Evolutionary conservation across 2,113 vertebrate genomes (phyloP), one percentile per base, ranked within the genome.

Genomic region (Lutjanus erythropterus): DNA sequence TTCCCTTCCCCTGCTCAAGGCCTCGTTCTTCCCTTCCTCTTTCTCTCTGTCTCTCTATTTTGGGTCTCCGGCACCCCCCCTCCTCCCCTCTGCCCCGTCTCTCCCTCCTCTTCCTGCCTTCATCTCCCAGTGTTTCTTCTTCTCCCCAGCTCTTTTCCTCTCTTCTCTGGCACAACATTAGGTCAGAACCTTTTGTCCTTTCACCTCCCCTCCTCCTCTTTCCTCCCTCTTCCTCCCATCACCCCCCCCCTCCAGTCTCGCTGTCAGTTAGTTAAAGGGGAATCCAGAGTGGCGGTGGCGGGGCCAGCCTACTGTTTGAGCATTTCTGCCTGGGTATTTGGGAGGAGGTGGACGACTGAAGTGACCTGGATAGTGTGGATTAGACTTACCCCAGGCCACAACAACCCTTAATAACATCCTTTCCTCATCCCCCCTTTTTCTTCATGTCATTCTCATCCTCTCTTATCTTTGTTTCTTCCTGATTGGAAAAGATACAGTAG

Each of bases 151-250:
- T 82, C 72, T 65, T 71, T 88, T 89, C 84, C 90, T 85, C 84
- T 80, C 66, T 44, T 81, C 81, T 84, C 68, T 83, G 66, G 82
- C 80, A 75, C 84, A 84, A 83, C 89, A 90, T 90, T 78, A 89
- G 93, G 90, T 93, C 94, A 88, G 23, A 90, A 77, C 90, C 86
- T 81, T 88, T 50, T 89, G 88, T 92, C 88, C 91, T 90, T 81
- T 86, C 62, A 82, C 80, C 83, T 74, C 76, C 72, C 76, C 64
- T 59, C 65, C 64, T 59, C 65, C 59, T 66, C 66, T 53, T 65
- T 59, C 53, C 71, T 71, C 78, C 53, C 60, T 39, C 35, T n/a
- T 74, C 23, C 66, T 81, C 42, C 56, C 73, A 42, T 85, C 62
- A 9, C 41, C 47, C 49, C 53, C 47, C 21, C 58, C 47, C 76